Evolutionary conservation across 1,140 invertebrate species (phyloP).

Genomic region (Aphaenogaster ashmeadi): DNA sequence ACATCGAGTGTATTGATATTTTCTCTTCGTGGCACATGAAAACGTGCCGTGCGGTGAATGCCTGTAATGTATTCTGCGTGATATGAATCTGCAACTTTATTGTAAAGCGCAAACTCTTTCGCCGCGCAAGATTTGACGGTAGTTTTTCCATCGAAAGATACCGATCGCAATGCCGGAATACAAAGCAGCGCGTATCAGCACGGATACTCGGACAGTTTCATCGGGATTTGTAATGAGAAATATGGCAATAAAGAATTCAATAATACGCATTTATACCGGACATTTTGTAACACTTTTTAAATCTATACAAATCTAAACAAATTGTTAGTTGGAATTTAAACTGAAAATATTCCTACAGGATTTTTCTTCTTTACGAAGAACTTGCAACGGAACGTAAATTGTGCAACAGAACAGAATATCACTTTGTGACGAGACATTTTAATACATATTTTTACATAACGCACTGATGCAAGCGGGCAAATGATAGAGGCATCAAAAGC

Average conservation of each 20-base stretch:
- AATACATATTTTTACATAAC: slow-evolving; percentile 3
- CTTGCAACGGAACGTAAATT: not conserved
- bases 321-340: not conserved
- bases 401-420: not conserved
- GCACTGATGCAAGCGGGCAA: not conserved
- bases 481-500: slow-evolving; percentile 20
- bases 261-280: not conserved
- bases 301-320: not conserved
- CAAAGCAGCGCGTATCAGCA: not conserved
- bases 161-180: not conserved
- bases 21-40: slow-evolving; percentile 53
- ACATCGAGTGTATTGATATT: slow-evolving; percentile 63
- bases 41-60: slow-evolving; percentile 40
- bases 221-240: slow-evolving; percentile 14
- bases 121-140: slow-evolving; percentile 47
- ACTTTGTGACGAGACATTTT: not conserved
- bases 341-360: not conserved
- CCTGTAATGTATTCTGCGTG: slow-evolving; percentile 56
- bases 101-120: slow-evolving; percentile 50
- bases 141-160: slow-evolving; percentile 44
- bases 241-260: not conserved
- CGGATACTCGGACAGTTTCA: not conserved
- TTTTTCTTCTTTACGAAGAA: not conserved
- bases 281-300: not conserved
- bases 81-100: slow-evolving; percentile 62